A percentile compares a stretch with the other conserved stretches of the same genome.
Conservation (phyloP, 1,140 invertebrate genomes). For the Orius insidiosus region DNA sequence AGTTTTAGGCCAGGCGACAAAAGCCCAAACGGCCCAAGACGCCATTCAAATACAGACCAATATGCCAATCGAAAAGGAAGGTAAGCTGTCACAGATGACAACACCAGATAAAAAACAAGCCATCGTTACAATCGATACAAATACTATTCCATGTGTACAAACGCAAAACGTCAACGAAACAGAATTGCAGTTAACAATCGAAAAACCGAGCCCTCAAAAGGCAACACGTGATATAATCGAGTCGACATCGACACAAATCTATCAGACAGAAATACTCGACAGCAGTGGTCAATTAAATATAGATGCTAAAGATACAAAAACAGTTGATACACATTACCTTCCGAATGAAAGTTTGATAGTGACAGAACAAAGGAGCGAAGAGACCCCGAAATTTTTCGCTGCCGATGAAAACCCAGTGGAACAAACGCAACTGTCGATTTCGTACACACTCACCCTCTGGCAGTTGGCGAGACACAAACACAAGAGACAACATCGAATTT, state of each 20-base stretch:
- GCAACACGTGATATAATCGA: conserved; percentile 8
- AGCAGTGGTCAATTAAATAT: conserved; percentile 6
- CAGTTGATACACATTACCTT: conserved; percentile 7
- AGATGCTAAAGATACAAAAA: conserved; percentile 5
- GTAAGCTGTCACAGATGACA: conserved; percentile 11
- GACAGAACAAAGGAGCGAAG: conserved; percentile 9
- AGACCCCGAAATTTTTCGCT: conserved; percentile 4
- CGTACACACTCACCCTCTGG: conserved; percentile 9
- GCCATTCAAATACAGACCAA: conserved; percentile 12
- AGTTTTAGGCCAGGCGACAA: conserved; percentile 4
- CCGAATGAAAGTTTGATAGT: conserved; percentile 12
- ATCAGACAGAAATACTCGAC: conserved; percentile 11
- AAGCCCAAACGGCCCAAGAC: conserved; percentile 7
- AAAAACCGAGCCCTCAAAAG: conserved; percentile 7
- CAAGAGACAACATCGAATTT: conserved; percentile 16
- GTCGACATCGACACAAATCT: conserved; percentile 12
- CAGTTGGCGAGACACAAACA: conserved; percentile 15
- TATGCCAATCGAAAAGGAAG: conserved; percentile 9
- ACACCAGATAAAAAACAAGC: conserved; percentile 13
- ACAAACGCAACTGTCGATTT: conserved; percentile 13
- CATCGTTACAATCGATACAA: conserved; percentile 14
- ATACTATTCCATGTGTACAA: conserved; percentile 13
- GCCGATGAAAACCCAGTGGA: neutral
- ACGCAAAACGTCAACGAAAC: conserved; percentile 10
- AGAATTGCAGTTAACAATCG: conserved; percentile 12